A percentile compares a stretch with the other conserved stretches of the same genome.
phyloP scores from a whole-genome alignment of 1,140 invertebrate genomes.

The Sycophaga agraensis region DNA sequence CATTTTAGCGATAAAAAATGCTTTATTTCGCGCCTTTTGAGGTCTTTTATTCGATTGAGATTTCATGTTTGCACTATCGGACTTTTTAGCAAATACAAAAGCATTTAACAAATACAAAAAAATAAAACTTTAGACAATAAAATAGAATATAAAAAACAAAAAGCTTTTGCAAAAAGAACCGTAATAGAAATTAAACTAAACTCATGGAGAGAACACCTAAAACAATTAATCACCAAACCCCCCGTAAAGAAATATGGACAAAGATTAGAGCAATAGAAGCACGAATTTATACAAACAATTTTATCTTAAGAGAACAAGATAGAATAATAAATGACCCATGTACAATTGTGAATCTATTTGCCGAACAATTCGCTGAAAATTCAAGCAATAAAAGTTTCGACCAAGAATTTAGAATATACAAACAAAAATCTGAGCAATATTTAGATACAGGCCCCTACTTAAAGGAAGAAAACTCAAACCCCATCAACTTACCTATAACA shows the following conservation, averaged over 20 bases:
- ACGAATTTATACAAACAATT: not conserved
- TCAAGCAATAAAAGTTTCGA: conserved; percentile 10
- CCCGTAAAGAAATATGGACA: not conserved
- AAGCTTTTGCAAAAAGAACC: not conserved
- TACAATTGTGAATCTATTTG: conserved; percentile 35
- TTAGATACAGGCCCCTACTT: conserved; percentile 11
- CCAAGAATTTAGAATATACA: conserved; percentile 29
- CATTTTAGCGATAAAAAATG: too few relatives aligned
- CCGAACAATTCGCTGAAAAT: conserved; percentile 35
- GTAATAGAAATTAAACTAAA: not conserved
- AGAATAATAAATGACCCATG: conserved; percentile 5
- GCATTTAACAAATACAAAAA: not conserved
- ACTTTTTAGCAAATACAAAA: too few relatives aligned
- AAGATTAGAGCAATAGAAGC: not conserved
- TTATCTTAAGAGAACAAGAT: not conserved
- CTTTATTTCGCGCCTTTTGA: too few relatives aligned
- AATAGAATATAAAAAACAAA: not conserved
- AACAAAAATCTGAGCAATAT: not conserved
- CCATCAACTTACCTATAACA: not conserved
- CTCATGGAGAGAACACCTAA: not conserved
- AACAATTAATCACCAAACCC: not conserved
- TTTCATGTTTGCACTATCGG: too few relatives aligned
- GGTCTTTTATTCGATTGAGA: too few relatives aligned
- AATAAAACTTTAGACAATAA: not conserved
- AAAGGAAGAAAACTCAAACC: not conserved